Conservation (phyloP, 2,113 vertebrate genomes). For the Sula dactylatra region DNA sequence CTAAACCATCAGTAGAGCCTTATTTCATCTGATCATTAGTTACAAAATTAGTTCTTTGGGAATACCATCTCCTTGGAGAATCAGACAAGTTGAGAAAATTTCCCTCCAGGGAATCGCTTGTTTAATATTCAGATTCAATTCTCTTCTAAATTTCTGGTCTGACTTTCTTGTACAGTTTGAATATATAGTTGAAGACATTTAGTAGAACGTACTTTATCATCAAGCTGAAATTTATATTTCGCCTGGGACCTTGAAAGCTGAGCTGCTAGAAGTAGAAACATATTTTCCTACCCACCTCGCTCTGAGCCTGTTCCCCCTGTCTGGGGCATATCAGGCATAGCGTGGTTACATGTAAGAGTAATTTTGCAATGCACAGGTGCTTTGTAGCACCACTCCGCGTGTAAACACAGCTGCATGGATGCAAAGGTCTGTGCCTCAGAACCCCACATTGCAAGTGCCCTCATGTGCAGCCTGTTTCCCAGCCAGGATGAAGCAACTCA, state of each 20-base stretch:
- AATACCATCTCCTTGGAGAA: conserved; percentile 18
- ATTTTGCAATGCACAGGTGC: not conserved
- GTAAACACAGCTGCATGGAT: not conserved
- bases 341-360: accelerated
- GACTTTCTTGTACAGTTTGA: not conserved
- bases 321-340: accelerated
- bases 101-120: not conserved
- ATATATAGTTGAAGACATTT: not conserved
- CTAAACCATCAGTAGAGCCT: not conserved
- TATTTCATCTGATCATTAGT: conserved; percentile 14
- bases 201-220: not conserved
- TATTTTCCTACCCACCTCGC: not conserved
- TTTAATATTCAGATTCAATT: conserved; percentile 17
- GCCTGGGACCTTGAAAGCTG: not conserved
- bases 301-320: not conserved
- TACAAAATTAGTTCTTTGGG: conserved; percentile 33
- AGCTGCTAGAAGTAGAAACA: not conserved
- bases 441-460: not conserved
- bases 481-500: not conserved
- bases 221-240: not conserved
- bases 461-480: not conserved
- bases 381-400: not conserved
- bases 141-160: not conserved
- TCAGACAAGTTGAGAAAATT: conserved; percentile 19
- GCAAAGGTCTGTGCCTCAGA: not conserved